Conservation (phyloP, 2,113 vertebrate genomes). For the Brachirus orientalis region DNA sequence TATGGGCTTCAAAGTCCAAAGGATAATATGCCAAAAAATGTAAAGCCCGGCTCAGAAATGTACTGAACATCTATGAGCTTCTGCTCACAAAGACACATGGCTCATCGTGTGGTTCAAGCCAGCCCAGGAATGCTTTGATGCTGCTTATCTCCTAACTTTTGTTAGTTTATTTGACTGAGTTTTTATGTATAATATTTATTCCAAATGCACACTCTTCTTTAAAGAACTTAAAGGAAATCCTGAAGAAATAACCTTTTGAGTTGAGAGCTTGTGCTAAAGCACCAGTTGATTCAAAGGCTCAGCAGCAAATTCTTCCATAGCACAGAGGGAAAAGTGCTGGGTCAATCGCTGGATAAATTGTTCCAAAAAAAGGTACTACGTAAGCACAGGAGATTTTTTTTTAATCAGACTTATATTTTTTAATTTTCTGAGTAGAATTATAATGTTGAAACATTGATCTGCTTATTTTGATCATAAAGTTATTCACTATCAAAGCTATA, state of each 20-base stretch:
- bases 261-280: conserved; percentile 75
- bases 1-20: conserved; percentile 81
- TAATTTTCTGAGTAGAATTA: conserved; percentile 67
- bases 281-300: conserved; percentile 81
- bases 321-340: conserved; percentile 68
- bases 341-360: conserved; percentile 73
- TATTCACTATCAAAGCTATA: conserved; percentile 35
- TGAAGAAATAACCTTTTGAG: conserved; percentile 80
- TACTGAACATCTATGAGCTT: conserved; percentile 81
- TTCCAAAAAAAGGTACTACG: conserved; percentile 47
- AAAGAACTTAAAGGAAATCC: conserved; percentile 80
- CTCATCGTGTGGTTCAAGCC: conserved; percentile 74
- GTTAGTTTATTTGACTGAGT: conserved; percentile 81
- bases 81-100: conserved; percentile 77
- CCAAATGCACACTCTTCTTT: conserved; percentile 75
- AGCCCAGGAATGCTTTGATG: conserved; percentile 81
- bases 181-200: conserved; percentile 83
- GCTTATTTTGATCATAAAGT: conserved; percentile 35
- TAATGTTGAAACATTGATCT: conserved; percentile 56
- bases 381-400: conserved; percentile 61
- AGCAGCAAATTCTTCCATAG: conserved; percentile 76
- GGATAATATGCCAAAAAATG: conserved; percentile 79
- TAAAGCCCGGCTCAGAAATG: conserved; percentile 78
- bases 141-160: conserved; percentile 76
- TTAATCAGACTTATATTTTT: conserved; percentile 58